These are phyloP conservation scores for Hozukius guyotensis DNA, from an alignment of 2,797 vertebrate genomes.

Conservation along the genomic window DNA sequence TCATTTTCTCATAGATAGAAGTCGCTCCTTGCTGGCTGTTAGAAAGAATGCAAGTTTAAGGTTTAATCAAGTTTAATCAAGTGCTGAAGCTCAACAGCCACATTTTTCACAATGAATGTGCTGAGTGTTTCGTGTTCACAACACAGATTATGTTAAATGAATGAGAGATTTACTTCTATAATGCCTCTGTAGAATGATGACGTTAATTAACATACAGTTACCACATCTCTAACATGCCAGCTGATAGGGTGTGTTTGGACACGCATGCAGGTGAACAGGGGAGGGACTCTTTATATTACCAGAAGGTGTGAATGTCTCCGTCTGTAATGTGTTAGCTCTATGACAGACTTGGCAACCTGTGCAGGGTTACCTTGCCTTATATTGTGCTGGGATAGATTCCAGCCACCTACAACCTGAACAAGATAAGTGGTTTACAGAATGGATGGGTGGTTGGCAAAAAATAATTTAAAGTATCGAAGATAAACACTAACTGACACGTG, in stretches of 20 bases:
- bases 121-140: slow-evolving; percentile 7
- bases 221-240: background rate
- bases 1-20: too few relatives aligned
- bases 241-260: background rate
- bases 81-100: background rate
- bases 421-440: background rate
- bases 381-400: background rate
- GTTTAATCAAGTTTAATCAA: too few relatives aligned
- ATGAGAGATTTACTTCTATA: background rate
- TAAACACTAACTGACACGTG: background rate
- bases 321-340: background rate
- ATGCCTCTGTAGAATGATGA: too few relatives aligned
- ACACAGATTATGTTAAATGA: background rate
- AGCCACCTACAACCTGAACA: background rate
- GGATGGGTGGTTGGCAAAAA: background rate
- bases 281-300: background rate
- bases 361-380: background rate
- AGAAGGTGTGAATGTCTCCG: background rate
- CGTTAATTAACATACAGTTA: background rate
- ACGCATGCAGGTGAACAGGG: background rate
- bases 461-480: background rate
- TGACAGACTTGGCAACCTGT: background rate
- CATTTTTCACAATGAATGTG: background rate
- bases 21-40: too few relatives aligned
- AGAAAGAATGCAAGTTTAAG: too few relatives aligned